Conservation (phyloP, 2,888 invertebrate species). For the Agapostemon virescens region DNA sequence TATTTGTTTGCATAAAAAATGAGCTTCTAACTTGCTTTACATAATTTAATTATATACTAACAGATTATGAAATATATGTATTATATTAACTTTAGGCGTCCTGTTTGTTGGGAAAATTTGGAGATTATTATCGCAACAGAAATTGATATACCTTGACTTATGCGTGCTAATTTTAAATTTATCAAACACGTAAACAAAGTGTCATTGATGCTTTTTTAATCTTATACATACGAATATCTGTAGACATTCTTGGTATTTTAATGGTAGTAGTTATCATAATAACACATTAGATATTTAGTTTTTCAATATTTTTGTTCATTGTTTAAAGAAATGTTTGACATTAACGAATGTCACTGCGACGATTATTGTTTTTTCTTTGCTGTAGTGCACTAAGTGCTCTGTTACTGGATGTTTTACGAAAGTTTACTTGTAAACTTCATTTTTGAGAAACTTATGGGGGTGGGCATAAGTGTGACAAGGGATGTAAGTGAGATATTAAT, state of each 20-base stretch:
- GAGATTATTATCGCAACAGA: constrained; percentile 34
- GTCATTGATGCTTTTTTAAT: constrained; percentile 38
- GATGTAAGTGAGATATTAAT: constrained; percentile 71
- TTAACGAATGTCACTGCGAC: constrained; percentile 25
- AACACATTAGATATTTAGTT: constrained; percentile 31
- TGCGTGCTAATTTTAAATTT: constrained; percentile 52
- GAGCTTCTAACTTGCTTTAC: constrained; percentile 63
- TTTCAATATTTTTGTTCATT: constrained; percentile 28
- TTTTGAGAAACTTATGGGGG: constrained; percentile 74
- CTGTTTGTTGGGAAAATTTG: constrained; percentile 62
- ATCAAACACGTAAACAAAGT: constrained; percentile 35
- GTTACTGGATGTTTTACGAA: constrained; percentile 39
- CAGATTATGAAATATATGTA: constrained; percentile 48
- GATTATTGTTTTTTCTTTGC: constrained; percentile 15
- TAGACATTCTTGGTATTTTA: constrained; percentile 28
- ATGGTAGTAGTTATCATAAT: constrained; percentile 15
- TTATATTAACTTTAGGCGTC: constrained; percentile 61
- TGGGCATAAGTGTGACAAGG: constrained; percentile 80
- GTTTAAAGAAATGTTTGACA: constrained; percentile 15
- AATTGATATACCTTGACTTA: constrained; percentile 55
- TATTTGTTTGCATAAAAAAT: constrained; percentile 59
- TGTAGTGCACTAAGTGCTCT: constrained; percentile 35
- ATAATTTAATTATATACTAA: constrained; percentile 57
- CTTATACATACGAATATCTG: constrained; percentile 34
- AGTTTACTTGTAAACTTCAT: constrained; percentile 52